These are phyloP conservation scores for Diuraphis noxia DNA, from an alignment of 1,140 invertebrate genomes.

Conservation along the genomic window DNA sequence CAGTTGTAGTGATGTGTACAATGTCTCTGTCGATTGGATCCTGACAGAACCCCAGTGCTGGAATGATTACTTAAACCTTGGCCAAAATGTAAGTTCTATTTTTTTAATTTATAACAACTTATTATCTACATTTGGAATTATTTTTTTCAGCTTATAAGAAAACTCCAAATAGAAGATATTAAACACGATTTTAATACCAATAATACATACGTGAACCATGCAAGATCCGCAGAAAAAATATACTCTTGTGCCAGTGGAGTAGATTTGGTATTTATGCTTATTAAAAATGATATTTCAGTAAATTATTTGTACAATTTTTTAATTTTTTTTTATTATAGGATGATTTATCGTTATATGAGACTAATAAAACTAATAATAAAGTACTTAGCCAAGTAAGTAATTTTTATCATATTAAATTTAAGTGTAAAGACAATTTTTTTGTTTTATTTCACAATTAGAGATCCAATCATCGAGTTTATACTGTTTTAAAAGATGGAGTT, in stretches of 20 bases:
- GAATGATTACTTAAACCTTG: slow-evolving; percentile 19
- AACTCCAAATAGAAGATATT: slow-evolving; percentile 31
- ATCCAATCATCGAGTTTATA: slow-evolving; percentile 60
- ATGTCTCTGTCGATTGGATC: slow-evolving; percentile 36
- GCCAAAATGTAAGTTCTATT: background rate
- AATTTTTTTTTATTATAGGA: background rate
- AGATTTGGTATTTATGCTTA: slow-evolving; percentile 26
- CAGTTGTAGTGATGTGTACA: background rate
- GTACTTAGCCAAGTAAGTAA: slow-evolving; percentile 1
- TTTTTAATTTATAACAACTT: background rate
- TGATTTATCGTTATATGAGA: background rate
- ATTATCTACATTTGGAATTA: background rate
- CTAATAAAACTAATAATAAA: background rate
- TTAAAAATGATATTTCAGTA: background rate
- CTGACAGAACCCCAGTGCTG: slow-evolving; percentile 10
- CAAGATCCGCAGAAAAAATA: background rate
- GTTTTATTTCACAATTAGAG: background rate
- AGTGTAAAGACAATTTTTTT: too few species aligned
- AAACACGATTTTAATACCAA: background rate
- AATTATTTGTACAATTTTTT: background rate
- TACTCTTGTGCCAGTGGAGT: slow-evolving; percentile 10
- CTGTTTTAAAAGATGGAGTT: slow-evolving; percentile 63
- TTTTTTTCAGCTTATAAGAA: background rate
- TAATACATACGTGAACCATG: slow-evolving; percentile 23
- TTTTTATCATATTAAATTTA: background rate